Percentiles rank a stretch among this genome's conserved stretches.
phyloP scores from a whole-genome alignment of 2,797 vertebrate species.

The Sebastes diaconus region DNA sequence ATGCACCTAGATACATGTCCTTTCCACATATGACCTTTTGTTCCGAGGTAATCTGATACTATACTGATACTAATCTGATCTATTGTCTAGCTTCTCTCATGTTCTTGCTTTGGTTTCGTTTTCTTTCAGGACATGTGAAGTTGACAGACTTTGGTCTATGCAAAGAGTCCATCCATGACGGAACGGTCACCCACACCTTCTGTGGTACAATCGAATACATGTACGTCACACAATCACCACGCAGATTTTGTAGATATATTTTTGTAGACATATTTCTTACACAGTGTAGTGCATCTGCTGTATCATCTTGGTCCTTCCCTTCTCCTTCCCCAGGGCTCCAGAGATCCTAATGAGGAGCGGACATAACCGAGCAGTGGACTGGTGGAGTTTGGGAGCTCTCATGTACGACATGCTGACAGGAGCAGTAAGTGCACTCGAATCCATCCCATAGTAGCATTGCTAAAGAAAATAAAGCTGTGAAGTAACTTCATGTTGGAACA shows the following conservation, averaged over 20 bases:
- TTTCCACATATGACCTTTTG: background rate
- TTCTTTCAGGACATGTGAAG: conserved; percentile 90
- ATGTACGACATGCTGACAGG: conserved; percentile 99
- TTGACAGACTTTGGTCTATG: conserved; percentile 95
- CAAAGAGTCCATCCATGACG: conserved; percentile 98
- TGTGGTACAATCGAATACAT: conserved; percentile 99
- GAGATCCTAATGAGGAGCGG: conserved; percentile 97
- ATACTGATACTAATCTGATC: background rate
- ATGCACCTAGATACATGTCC: background rate
- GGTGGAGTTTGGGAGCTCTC: conserved; percentile 97
- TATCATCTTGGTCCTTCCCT: background rate
- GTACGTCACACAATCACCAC: conserved; percentile 51
- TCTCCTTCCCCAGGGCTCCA: conserved; percentile 86
- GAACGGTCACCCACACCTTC: conserved; percentile 97
- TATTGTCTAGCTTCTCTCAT: background rate
- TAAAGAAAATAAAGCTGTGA: background rate
- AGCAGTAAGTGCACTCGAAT: conserved; percentile 88
- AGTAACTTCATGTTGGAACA: background rate
- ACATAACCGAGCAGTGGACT: conserved; percentile 96
- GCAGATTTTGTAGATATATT: background rate
- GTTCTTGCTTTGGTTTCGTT: background rate
- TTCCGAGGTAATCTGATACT: background rate
- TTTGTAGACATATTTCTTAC: background rate
- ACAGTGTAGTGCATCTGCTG: background rate
- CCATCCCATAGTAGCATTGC: conserved; percentile 37